Conservation (phyloP, 2,888 invertebrate genomes). For the Eilema caniola region DNA sequence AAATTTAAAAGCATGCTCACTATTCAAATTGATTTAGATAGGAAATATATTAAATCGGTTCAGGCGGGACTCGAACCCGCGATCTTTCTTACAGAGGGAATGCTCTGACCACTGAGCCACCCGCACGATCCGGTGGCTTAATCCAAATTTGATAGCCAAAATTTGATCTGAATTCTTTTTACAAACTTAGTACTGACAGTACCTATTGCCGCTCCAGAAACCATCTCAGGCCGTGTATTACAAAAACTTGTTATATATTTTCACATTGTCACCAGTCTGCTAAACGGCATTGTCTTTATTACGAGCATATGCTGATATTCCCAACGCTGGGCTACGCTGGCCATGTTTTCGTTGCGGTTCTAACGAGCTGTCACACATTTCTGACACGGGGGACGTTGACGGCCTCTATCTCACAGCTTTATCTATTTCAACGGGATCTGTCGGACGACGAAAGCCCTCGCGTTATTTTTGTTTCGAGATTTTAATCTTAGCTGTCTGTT, state of each 20-base stretch:
- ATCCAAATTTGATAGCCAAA: no score
- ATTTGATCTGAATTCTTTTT: no score
- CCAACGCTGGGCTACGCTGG: conserved; percentile 47
- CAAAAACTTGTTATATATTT: conserved; percentile 11
- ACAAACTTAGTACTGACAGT: no score
- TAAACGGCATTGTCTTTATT: conserved; percentile 28
- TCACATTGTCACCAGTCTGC: conserved; percentile 19
- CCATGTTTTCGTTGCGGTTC: conserved; percentile 43
- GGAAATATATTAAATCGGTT: no score
- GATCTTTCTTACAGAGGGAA: no score
- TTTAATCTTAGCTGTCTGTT: conserved; percentile 57
- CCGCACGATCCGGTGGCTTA: no score
- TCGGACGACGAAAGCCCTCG: conserved; percentile 40
- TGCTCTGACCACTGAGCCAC: no score
- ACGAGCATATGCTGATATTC: conserved; percentile 51
- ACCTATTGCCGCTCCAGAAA: no score
- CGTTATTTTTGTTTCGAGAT: conserved; percentile 62
- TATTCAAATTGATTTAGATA: no score
- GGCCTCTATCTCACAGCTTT: conserved; percentile 53
- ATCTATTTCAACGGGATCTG: conserved; percentile 57
- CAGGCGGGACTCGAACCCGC: no score
- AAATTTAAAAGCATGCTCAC: no score
- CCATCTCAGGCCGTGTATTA: background rate
- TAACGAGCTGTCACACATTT: conserved; percentile 68
- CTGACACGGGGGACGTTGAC: conserved; percentile 58